Percentiles rank a stretch among this genome's conserved stretches.
Evolutionary conservation across 1,140 invertebrate genomes (phyloP).

Genomic region (Drosophila murphyi): DNA sequence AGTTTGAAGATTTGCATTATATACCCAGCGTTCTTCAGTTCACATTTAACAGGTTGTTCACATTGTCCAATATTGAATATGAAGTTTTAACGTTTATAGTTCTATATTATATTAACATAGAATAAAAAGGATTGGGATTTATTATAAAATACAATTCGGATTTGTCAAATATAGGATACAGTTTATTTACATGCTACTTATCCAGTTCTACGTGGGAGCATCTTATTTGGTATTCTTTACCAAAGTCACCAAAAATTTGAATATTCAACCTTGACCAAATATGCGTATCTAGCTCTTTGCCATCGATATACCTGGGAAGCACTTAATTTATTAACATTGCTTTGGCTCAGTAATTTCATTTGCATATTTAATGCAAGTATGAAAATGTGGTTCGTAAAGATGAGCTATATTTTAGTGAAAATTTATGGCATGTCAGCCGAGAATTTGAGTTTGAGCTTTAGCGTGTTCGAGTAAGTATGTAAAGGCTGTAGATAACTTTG

Average conservation of each 20-base stretch:
- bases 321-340: conserved; percentile 52
- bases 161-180: not conserved
- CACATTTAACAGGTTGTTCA: too few species aligned
- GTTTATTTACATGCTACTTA: not conserved
- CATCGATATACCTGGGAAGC: conserved; percentile 12
- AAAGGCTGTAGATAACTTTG: conserved; percentile 66
- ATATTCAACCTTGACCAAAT: not conserved
- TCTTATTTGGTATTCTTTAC: not conserved
- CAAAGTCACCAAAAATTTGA: conserved; percentile 6
- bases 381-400: conserved; percentile 28
- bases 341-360: conserved; percentile 64
- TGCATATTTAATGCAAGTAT: conserved; percentile 61
- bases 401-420: conserved; percentile 48
- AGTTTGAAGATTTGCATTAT: too few species aligned
- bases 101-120: too few species aligned
- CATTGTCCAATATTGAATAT: too few species aligned
- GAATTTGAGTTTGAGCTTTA: conserved; percentile 47
- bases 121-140: too few species aligned
- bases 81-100: too few species aligned
- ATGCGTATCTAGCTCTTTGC: conserved; percentile 5
- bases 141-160: too few species aligned
- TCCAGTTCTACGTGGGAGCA: not conserved
- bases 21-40: too few species aligned
- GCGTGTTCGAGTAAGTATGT: conserved; percentile 20
- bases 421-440: conserved; percentile 68